These are phyloP conservation scores for Cavia aperea DNA, from an alignment of 2,113 vertebrate genomes.

Conservation along the genomic window DNA sequence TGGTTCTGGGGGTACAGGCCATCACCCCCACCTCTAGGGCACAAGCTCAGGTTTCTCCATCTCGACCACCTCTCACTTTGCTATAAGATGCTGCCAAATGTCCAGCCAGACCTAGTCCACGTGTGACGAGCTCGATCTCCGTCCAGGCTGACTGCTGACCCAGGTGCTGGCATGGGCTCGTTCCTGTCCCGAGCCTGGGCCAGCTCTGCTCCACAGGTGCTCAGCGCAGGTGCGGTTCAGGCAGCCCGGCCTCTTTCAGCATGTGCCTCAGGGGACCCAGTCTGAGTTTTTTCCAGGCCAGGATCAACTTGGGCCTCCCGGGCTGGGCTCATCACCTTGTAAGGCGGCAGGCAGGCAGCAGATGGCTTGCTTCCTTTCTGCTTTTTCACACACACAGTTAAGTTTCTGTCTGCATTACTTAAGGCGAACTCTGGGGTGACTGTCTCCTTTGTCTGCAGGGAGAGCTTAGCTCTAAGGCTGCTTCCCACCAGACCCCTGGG, in stretches of 20 bases:
- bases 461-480: not conserved
- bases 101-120: not conserved
- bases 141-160: not conserved
- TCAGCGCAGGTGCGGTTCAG: fast-evolving
- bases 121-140: not conserved
- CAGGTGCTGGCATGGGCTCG: not conserved
- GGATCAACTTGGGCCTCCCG: not conserved
- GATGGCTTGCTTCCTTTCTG: too few species aligned
- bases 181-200: not conserved
- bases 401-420: not conserved
- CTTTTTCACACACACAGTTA: too few species aligned
- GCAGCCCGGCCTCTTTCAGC: not conserved
- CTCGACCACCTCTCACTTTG: too few species aligned
- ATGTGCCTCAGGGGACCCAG: not conserved
- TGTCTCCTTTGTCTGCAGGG: not conserved
- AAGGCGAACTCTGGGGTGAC: not conserved
- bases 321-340: not conserved
- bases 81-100: fast-evolving
- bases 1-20: not conserved
- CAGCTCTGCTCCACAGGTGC: not conserved
- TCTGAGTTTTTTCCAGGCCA: not conserved
- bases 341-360: not conserved
- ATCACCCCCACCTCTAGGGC: not conserved
- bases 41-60: not conserved
- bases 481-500: not conserved